These are phyloP conservation scores for Urophycis tenuis DNA, from an alignment of 2,797 vertebrate species.

Conservation along the genomic window DNA sequence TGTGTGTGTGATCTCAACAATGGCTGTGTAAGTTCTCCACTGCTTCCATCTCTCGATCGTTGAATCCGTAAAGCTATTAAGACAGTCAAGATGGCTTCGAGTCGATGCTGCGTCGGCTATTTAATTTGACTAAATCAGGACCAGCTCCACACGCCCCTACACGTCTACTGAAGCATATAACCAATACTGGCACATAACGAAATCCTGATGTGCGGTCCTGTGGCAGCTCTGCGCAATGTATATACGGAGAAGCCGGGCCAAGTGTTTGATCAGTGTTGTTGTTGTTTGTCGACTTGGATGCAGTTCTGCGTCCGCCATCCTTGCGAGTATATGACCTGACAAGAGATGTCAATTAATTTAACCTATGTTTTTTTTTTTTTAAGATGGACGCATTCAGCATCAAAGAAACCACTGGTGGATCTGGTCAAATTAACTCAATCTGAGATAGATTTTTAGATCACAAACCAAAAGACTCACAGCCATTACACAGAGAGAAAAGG, in stretches of 20 bases:
- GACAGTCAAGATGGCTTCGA: conserved; percentile 34
- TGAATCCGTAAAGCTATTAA: conserved; percentile 7
- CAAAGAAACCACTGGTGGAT: conserved; percentile 44
- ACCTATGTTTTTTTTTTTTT: conserved; percentile 38
- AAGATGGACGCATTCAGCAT: conserved; percentile 39
- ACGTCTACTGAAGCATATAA: neutral
- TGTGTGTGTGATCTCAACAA: neutral
- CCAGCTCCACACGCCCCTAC: conserved; percentile 13
- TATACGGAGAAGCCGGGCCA: conserved; percentile 40
- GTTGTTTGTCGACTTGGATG: conserved; percentile 41
- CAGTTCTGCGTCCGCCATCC: conserved; percentile 28
- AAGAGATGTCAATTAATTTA: conserved; percentile 43
- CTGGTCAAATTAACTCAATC: conserved; percentile 29
- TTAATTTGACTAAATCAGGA: conserved; percentile 24
- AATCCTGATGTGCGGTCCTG: conserved; percentile 21
- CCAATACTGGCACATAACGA: conserved; percentile 28
- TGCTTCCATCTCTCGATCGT: neutral
- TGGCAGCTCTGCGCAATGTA: conserved; percentile 20
- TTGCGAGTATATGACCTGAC: conserved; percentile 31
- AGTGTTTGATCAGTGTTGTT: conserved; percentile 42
- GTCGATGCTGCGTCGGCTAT: conserved; percentile 27
- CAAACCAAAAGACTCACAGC: neutral
- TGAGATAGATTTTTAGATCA: conserved; percentile 3
- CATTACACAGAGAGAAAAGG: neutral
- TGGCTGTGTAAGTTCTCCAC: neutral